phyloP scores from a whole-genome alignment of 2,797 vertebrate species.

The Gephyroberyx darwinii region DNA sequence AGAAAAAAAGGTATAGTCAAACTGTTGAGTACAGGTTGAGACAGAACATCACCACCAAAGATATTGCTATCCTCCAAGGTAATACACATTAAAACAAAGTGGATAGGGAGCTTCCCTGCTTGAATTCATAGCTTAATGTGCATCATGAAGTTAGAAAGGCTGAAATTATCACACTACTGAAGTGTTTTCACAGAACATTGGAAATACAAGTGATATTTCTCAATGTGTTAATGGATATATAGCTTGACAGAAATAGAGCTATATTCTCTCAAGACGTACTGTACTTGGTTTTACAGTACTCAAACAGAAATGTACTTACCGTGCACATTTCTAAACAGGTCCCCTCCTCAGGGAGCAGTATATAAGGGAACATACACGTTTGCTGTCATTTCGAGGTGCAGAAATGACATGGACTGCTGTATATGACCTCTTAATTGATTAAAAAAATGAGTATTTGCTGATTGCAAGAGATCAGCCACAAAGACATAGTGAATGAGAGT shows the following conservation, averaged over 20 bases:
- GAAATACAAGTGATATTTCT: background rate
- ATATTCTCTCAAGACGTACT: background rate
- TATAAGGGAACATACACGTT: constrained; percentile 5
- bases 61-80: background rate
- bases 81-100: background rate
- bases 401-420: background rate
- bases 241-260: background rate
- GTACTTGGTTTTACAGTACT: constrained; percentile 4
- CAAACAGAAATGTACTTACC: constrained; percentile 8
- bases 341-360: constrained; percentile 18
- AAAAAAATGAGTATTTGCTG: constrained; percentile 27
- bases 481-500: constrained; percentile 49
- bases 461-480: constrained; percentile 48
- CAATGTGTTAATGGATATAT: background rate
- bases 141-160: background rate
- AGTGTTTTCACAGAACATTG: background rate
- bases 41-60: background rate
- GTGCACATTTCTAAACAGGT: constrained; percentile 34
- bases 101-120: no score
- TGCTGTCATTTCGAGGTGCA: constrained; percentile 7
- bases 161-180: constrained; percentile 2
- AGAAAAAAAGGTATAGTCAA: background rate
- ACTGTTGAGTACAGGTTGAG: background rate
- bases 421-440: constrained; percentile 24
- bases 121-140: no score